These are phyloP conservation scores for Drosophila dunni DNA, from an alignment of 1,140 invertebrate genomes.

Conservation along the genomic window DNA sequence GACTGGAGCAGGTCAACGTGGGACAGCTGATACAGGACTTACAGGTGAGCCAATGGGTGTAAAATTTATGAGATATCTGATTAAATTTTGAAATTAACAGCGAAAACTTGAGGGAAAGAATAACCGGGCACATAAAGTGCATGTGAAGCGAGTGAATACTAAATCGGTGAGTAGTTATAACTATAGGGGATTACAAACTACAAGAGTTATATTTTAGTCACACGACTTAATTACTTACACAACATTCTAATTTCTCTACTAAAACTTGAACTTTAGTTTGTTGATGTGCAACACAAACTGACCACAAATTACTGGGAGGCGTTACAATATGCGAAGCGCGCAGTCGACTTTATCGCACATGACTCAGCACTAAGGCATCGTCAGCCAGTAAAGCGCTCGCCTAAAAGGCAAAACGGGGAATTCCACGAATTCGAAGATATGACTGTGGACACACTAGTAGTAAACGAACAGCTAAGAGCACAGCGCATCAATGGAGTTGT, in stretches of 20 bases:
- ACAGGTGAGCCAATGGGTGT: constrained; percentile 25
- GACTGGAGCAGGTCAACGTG: constrained; percentile 58
- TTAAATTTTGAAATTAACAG: not conserved
- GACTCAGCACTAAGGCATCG: constrained; percentile 5
- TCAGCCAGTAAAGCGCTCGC: constrained; percentile 38
- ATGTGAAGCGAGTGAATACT: constrained; percentile 58
- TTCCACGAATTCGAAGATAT: constrained; percentile 61
- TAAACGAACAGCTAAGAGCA: constrained; percentile 51
- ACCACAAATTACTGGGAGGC: constrained; percentile 74
- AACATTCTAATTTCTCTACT: not conserved
- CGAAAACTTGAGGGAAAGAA: constrained; percentile 37
- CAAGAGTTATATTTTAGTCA: no score
- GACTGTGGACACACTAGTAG: constrained; percentile 61
- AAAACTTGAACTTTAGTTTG: constrained; percentile 40
- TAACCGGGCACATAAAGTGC: constrained; percentile 7
- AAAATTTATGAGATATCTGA: not conserved
- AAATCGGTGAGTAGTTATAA: constrained; percentile 53
- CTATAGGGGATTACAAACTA: no score
- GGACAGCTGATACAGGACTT: constrained; percentile 47
- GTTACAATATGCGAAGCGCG: constrained; percentile 63
- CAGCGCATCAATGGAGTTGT: constrained; percentile 63
- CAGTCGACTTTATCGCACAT: constrained; percentile 61
- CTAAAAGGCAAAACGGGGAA: not conserved
- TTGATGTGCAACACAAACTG: constrained; percentile 48
- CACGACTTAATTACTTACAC: no score